Evolutionary conservation across 2,797 vertebrate genomes (phyloP).

Genomic region (Acipenser ruthenus): DNA sequence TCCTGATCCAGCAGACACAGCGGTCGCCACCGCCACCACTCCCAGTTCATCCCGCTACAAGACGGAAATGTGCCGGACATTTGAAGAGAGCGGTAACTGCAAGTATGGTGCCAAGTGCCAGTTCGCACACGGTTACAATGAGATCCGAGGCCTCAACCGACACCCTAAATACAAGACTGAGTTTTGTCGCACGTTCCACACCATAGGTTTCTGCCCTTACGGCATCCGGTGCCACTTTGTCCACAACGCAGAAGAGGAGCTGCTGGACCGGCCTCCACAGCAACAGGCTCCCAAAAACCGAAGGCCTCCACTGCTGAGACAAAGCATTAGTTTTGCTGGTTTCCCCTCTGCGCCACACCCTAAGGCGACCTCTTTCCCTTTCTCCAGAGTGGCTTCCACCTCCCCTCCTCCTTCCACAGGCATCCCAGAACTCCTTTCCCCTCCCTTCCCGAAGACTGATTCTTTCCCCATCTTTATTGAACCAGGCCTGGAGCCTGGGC

Average conservation of each 20-base stretch:
- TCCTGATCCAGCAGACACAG: conserved; percentile 14
- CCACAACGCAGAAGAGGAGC: conserved; percentile 66
- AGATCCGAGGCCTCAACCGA: conserved; percentile 62
- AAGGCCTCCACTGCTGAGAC: conserved; percentile 55
- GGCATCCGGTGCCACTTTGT: conserved; percentile 74
- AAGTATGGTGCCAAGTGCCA: conserved; percentile 72
- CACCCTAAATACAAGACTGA: conserved; percentile 75
- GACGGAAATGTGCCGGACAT: conserved; percentile 70
- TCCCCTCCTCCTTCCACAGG: conserved; percentile 44
- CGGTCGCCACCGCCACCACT: conserved; percentile 23
- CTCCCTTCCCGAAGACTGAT: conserved; percentile 44
- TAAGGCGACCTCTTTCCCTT: conserved; percentile 12
- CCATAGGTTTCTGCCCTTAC: conserved; percentile 71
- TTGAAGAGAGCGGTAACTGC: conserved; percentile 61
- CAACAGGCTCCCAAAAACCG: conserved; percentile 14
- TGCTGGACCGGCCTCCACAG: conserved; percentile 9
- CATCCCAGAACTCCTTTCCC: conserved; percentile 47
- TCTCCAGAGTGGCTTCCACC: conserved; percentile 13
- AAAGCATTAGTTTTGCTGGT: conserved; percentile 68
- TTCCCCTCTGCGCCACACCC: conserved; percentile 48
- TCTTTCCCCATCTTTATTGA: conserved; percentile 18
- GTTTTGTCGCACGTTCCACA: conserved; percentile 70
- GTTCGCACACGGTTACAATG: conserved; percentile 62
- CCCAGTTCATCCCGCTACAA: conserved; percentile 61
- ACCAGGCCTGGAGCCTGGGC: conserved; percentile 24